Evolutionary conservation across 2,888 invertebrate species (phyloP), one percentile per base, ranked within the genome.

Genomic region (Dione vanillae): DNA sequence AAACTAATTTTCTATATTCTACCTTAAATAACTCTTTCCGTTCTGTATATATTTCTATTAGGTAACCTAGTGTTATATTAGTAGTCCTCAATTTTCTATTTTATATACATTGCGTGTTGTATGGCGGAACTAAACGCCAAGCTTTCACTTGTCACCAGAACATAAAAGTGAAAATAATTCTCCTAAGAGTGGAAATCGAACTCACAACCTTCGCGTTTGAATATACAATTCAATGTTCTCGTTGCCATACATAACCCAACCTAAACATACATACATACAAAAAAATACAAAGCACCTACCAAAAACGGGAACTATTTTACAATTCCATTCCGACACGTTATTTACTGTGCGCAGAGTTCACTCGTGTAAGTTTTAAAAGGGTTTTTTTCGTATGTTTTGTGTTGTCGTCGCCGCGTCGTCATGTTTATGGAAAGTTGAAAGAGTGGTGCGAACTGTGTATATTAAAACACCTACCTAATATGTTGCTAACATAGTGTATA

Each of bases 311-410:
- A 20, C 43, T n/a, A 11, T 6, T 59, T 43, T 43, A 14, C 9
- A 43, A 59, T 59, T 59, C 59, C 27, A 59, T 20, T 59, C 43
- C 20, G 14, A 41, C 61, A 45, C 45, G 45, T 45, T 14, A 61
- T 61, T 45, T 16, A 61, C 45, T n/a, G 45, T 27, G 27, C 14
- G 27, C 61, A n/a, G 2, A 27, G 61, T 61, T 45, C 43, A 61
- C 43, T 61, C 61, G 11, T 61, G 61, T 35, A 45, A 61, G 14
- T 61, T 61, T 10, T 0, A 45, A 19, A 61, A 6, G 7, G 43
- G 20, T 1, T 14, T 59, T 59, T 61, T 40, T 40, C 19, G 10
- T n/a, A 7, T 19, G 41, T 54, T 54, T 56, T 37, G 16, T 16
- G 16, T 10, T 27, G 43, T n/a, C 61, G 27, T 61, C n/a, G n/a